Evolutionary conservation across 2,888 invertebrate genomes (phyloP), one percentile per base, ranked within the genome.

Genomic region (Clitarchus hookeri): DNA sequence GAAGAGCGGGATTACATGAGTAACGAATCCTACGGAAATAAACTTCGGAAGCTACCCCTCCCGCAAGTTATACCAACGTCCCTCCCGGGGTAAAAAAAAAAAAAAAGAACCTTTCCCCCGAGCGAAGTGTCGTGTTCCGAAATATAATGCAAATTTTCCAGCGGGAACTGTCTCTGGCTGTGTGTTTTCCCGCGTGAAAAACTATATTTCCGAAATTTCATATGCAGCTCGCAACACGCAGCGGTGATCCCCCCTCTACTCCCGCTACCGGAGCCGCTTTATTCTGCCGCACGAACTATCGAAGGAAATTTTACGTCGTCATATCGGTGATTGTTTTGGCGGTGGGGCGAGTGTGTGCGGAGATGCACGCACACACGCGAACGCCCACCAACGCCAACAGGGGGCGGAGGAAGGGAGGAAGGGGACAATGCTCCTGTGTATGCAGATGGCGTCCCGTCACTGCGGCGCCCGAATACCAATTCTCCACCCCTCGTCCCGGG

Each of bases 291-390:
- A 65, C 65, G 65, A 65, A 65, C 65, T 65, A 65, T 65, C 23
- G 65, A 65, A 65, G n/a, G 65, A 65, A 65, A 65, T 65, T 65
- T 65, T 65, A 65, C 65, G 65, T 65, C 65, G 65, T 65, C 65
- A 65, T 65, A 19, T 65, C 65, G 65, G 65, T 65, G 65, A 65
- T 65, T 65, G 65, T 2, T 65, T 23, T 19, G 65, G 23, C 53
- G 13, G 19, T 36, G 36, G 36, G 36, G 36, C 4, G 36, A 4
- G 2, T 4, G 65, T 8, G 65, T 65, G 65, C 65, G n/a, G 65
- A 48, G 65, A 19, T 65, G 65, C n/a, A 23, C 65, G 65, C 65
- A 65, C 65, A n/a, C 65, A 19, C 65, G 65, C 23, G 65, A 19
- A 23, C 65, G 16, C 65, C 19, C 19, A 65, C 65, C 4, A 19